Evolutionary conservation across 2,888 invertebrate genomes (phyloP), one percentile per base, ranked within the genome.

Genomic region (Mesoligia furuncula): DNA sequence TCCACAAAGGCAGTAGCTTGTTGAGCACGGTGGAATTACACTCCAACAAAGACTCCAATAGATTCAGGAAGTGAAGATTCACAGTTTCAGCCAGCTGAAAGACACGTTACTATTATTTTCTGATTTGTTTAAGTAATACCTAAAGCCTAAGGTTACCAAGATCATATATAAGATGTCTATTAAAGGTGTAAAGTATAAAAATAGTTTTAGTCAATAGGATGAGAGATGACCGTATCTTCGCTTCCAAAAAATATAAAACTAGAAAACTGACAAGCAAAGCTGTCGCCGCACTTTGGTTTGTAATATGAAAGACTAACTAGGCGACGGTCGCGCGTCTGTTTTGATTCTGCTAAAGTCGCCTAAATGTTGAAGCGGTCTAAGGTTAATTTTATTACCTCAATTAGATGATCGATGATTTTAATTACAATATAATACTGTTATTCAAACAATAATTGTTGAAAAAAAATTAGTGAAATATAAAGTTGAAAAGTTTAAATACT

Each of bases 71-170:
- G 93, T 99, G 99, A 5, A 99, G 97, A 94, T 99, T 99, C 17
- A 99, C 99, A 97, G 99, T 99, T 97, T 99, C 99, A 2, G 99
- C 99, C 80, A 99, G 95, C 99, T 99, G n/a, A 42, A 62, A 62
- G 0, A 42, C 17, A 45, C 7, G 24, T 42, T 27, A 54, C 39
- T 73, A 17, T 36, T 11, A 57, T 54, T 4, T 39, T 24, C 4
- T 64, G 8, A 15, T 24, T 62, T 61, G 5, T 61, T 1, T 20
- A 31, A 31, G 31, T 20, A 61, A 31, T 11, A 20, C 31, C 1
- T 57, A 57, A 57, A n/a, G 57, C n/a, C 36, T 36, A 7, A 36
- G 1, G 11, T 42, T 13, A 42, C 13, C 3, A 13, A 13, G 13
- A 13, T 13, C 2, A 13, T 42, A 13, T 42, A 42, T 11, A 42